Evolutionary conservation across 1,140 invertebrate species (phyloP).

Genomic region (Ericerus pela): DNA sequence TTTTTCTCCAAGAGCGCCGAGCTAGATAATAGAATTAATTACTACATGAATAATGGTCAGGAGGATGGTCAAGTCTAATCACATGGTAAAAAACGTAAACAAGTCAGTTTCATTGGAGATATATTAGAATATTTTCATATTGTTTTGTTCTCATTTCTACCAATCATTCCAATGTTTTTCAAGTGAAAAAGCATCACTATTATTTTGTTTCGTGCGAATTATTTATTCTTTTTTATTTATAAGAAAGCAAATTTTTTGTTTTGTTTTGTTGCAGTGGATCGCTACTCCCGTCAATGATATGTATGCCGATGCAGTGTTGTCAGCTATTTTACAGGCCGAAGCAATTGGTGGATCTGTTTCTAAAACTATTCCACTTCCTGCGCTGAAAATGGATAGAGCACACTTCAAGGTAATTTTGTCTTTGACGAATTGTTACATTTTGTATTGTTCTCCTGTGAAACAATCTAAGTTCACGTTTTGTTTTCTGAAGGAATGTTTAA

Average conservation of each 20-base stretch:
- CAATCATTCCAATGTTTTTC: no score
- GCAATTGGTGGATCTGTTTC: slow-evolving; percentile 39
- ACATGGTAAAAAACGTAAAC: no score
- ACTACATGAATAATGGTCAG: no score
- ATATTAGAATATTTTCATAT: no score
- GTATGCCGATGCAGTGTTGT: slow-evolving; percentile 89
- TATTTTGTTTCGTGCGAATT: no score
- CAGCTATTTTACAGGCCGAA: slow-evolving; percentile 63
- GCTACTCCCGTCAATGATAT: slow-evolving; percentile 92
- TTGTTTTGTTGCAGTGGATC: slow-evolving; percentile 52
- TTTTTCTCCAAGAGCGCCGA: no score
- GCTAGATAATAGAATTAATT: no score
- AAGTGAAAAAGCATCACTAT: no score
- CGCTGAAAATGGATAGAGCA: slow-evolving; percentile 57
- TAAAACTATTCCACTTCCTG: slow-evolving; percentile 42
- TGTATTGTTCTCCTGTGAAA: neutral
- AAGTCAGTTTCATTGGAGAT: no score
- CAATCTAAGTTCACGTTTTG: neutral
- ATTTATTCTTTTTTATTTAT: neutral
- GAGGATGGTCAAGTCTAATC: no score
- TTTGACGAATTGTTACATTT: slow-evolving; percentile 38
- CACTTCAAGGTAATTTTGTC: slow-evolving; percentile 80
- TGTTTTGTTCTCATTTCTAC: no score
- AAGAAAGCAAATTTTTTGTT: neutral
- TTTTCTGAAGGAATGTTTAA: slow-evolving; percentile 60